phyloP scores from a whole-genome alignment of 1,140 invertebrate species.

The Potamilus streckersoni region DNA sequence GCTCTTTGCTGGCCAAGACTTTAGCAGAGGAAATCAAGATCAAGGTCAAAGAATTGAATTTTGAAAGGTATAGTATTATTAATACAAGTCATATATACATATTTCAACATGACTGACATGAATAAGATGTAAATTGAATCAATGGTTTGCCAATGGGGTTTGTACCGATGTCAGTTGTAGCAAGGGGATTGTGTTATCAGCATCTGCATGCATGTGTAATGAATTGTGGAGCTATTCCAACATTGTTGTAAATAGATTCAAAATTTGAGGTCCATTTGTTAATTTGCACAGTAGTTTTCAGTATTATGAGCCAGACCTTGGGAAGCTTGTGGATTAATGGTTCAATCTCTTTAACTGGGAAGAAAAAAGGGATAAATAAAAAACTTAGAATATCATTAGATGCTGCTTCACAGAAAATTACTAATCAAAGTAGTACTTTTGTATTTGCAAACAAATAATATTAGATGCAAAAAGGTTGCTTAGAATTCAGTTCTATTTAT shows the following conservation, averaged over 20 bases:
- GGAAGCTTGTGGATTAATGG: too few species aligned
- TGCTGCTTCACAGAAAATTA: too few species aligned
- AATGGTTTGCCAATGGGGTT: background rate
- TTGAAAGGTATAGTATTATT: conserved; percentile 39
- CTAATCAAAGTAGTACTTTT: too few species aligned
- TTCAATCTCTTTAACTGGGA: too few species aligned
- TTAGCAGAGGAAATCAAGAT: conserved; percentile 50
- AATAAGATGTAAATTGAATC: background rate
- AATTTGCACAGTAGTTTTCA: too few species aligned
- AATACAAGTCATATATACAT: background rate
- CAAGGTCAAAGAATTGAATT: conserved; percentile 46
- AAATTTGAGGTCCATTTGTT: too few species aligned
- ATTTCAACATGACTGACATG: background rate
- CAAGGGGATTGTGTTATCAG: background rate
- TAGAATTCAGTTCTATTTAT: too few species aligned
- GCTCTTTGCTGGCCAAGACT: conserved; percentile 42
- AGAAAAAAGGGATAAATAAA: too few species aligned
- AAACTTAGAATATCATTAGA: too few species aligned
- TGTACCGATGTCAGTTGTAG: background rate
- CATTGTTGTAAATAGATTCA: background rate
- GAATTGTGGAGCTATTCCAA: background rate
- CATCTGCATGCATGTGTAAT: background rate
- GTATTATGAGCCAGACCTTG: too few species aligned
- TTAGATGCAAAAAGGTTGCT: too few species aligned
- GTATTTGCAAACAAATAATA: too few species aligned